Evolutionary conservation across 92 coral and sea anemone genomes (phyloP), one percentile per base, ranked within the genome.

Genomic region (Epizoanthus rinbou): DNA sequence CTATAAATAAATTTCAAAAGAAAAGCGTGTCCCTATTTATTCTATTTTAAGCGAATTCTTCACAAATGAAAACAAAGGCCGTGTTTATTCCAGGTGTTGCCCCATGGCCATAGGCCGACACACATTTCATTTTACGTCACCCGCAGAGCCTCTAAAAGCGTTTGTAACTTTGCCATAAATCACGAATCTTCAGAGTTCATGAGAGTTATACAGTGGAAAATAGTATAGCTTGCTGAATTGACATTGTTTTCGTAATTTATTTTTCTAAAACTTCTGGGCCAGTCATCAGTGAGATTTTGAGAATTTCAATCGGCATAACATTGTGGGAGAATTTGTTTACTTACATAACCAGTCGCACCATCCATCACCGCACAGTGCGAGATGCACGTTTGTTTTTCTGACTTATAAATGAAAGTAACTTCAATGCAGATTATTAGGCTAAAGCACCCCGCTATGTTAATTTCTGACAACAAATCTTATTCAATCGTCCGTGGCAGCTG

Each of bases 11-110:
- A 11, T 18, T 21, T 19, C 6, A 22, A 21, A 21, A 28, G 24
- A 78, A 41, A 71, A 14, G 64, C 71, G 64, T 69, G 82, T 43
- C 39, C 21, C 21, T 60, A 1, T 16, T 39, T 50, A 57, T 75
- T 35, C 37, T 62, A 74, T 74, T 28, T 53, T 56, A 7, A 13
- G 57, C 18, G n/a, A 18, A 24, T 16, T 60, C 47, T 18, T 62
- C 58, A 41, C 6, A 21, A 78, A 35, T 59, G 45, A 21, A 54
- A 62, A 62, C 45, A 56, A 57, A 57, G 31, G 57, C 3, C 35
- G 41, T 78, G 82, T 78, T 60, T 78, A 78, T n/a, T 56, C 14
- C 71, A 78, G 82, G 22, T 78, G 82, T 10, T 16, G 6, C n/a
- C 21, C 13, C 1, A n/a, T 13, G 5, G 2, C 13, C 1, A n/a